These are phyloP conservation scores for Pachymerium ferrugineum DNA, from an alignment of 2,888 invertebrate genomes.

Conservation along the genomic window DNA sequence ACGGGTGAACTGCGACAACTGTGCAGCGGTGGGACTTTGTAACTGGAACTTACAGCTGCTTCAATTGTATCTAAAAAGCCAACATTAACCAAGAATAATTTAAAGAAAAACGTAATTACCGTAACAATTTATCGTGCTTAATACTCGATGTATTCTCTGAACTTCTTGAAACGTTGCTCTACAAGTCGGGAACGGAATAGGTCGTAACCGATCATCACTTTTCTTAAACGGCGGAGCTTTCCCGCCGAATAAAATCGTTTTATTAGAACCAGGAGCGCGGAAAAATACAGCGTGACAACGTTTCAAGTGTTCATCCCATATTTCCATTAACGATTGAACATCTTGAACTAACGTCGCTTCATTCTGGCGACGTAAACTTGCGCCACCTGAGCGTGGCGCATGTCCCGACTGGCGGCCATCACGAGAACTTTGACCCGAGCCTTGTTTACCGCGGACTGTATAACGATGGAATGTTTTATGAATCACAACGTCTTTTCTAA, in stretches of 20 bases:
- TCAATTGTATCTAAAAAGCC: background rate
- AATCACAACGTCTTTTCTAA: constrained; percentile 45
- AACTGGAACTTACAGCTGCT: background rate
- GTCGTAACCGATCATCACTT: constrained; percentile 59
- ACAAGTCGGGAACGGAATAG: constrained; percentile 73
- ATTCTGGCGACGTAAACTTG: constrained; percentile 71
- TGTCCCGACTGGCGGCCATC: constrained; percentile 60
- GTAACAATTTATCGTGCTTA: constrained; percentile 49
- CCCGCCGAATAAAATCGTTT: constrained; percentile 66
- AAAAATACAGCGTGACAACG: constrained; percentile 67
- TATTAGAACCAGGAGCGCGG: constrained; percentile 60
- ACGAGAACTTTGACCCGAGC: constrained; percentile 64
- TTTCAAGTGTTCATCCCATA: constrained; percentile 63
- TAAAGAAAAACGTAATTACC: constrained; percentile 16
- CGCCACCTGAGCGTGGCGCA: constrained; percentile 65
- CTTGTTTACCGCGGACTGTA: constrained; percentile 75
- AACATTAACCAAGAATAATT: background rate
- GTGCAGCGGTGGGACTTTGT: background rate
- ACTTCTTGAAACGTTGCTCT: constrained; percentile 76
- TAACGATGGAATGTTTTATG: constrained; percentile 85
- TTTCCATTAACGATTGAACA: constrained; percentile 62
- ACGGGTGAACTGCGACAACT: background rate
- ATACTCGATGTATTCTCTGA: constrained; percentile 63
- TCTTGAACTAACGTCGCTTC: constrained; percentile 69
- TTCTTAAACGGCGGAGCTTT: constrained; percentile 62